Base-by-base conservation (phyloP, 1,140 invertebrate genomes). In the Drosophila sproati region DNA sequence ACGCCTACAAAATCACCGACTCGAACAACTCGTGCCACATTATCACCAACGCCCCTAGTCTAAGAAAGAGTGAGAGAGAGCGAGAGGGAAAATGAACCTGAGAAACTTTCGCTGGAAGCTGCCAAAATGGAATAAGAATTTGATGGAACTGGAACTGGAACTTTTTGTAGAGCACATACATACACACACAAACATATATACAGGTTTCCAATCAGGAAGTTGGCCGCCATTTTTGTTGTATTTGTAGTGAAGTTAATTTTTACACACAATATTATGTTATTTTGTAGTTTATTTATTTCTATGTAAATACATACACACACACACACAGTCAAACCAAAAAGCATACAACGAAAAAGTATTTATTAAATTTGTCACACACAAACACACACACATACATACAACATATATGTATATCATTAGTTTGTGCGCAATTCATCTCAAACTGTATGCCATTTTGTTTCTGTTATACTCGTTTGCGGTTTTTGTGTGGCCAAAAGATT, bases 1-100 rank as follows among this genome's bases (percentile, higher is more conserved):
- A 91, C 83, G 37, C 83, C 88, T 47, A 91, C 91, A 37, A 92
- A 91, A 71, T 92, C 91, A 71, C 91, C 91, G 12, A 92, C 91
- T 56, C 73, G 91, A 78, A 87, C 82, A 71, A 78, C 82, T 77
- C 88, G 91, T 64, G 73, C 88, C 55, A 85, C 81, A 73, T 68
- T 92, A 63, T 91, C 91, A 29, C 91, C 91, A 29, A 90, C 91
- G 54, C 85, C 91, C 5, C 68, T 92, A 45, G 77, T 75, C 41
- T 92, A 71, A 39, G 35, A 7, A n/a, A 28, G 10, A 48, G 10
- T 4, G n/a, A 51, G 32, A 39, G 2, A 34, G 37, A 4, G 29
- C 3, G 8, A 35, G 51, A 37, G 10, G 45, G 48, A 31, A 8
- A 28, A 20, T 7, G 35, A 43, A 41, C 6, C 5, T 34, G 8